A percentile compares a stretch with the other conserved stretches of the same genome.
Evolutionary conservation across 2,797 vertebrate species (phyloP).

Genomic region (Tapera naevia): DNA sequence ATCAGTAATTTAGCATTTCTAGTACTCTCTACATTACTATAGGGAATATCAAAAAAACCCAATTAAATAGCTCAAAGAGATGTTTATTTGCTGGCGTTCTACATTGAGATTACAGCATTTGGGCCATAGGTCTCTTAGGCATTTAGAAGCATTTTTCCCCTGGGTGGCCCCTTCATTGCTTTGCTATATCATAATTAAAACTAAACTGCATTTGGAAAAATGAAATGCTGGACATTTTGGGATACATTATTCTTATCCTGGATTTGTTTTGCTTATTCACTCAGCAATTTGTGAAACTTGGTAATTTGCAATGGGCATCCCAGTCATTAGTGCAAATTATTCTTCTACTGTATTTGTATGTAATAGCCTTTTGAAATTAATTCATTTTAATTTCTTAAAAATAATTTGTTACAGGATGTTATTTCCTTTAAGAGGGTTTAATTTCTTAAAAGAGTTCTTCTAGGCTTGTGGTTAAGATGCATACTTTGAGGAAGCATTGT

Average conservation of each 20-base stretch:
- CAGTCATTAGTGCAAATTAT: constrained; percentile 69
- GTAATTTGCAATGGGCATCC: constrained; percentile 65
- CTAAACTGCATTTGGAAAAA: constrained; percentile 40
- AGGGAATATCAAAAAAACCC: neutral
- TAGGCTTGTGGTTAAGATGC: constrained; percentile 43
- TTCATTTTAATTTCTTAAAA: constrained; percentile 56
- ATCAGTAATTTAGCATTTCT: constrained; percentile 6
- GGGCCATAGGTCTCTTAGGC: neutral
- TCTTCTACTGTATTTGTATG: constrained; percentile 60
- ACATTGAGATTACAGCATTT: neutral
- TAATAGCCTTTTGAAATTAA: constrained; percentile 69
- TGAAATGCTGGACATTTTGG: constrained; percentile 18
- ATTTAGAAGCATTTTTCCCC: constrained; percentile 26
- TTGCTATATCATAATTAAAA: constrained; percentile 50
- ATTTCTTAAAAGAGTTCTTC: constrained; percentile 60
- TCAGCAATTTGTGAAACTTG: constrained; percentile 53
- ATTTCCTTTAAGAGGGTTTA: constrained; percentile 45
- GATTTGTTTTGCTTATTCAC: constrained; percentile 58
- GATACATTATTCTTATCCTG: constrained; percentile 40
- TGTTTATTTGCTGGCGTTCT: constrained; percentile 12
- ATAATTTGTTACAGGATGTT: constrained; percentile 51
- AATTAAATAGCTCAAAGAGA: neutral
- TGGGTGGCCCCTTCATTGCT: neutral
- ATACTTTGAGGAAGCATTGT: constrained; percentile 31
- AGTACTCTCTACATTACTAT: neutral